Base-by-base conservation (phyloP, 1,140 invertebrate species). In the Coelopa frigida region DNA sequence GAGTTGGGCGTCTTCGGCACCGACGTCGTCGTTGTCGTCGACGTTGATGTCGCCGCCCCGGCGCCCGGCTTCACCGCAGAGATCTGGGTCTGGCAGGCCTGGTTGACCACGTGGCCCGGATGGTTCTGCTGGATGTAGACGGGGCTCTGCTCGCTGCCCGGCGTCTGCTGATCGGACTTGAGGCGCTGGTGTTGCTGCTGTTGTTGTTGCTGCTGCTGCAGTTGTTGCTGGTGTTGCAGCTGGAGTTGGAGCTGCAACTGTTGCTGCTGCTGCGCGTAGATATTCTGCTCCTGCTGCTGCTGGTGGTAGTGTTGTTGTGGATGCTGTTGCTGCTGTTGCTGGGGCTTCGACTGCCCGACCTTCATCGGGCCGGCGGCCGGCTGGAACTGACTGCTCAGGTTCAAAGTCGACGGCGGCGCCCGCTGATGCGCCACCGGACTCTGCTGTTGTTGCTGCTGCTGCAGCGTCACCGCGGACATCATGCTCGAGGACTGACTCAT, bases 41-140 rank as follows among this genome's bases (percentile, higher is more conserved):
- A n/a, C n/a, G 54, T 59, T 8, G 5, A 12, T 24, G 23, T 31
- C 20, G 8, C 37, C 5, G 21, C 39, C 18, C 14, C 36, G 11
- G 36, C 32, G 3, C 35, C 33, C 15, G 54, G 47, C 43, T 59
- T 62, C 4, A 58, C 59, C 8, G 57, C 46, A 5, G 60, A 63
- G 31, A 69, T 63, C 43, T 68, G 61, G 7, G 62, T 70, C 38
- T 70, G 67, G n/a, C 61, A 67, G 5, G 66, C 63, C 47, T 69
- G 67, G 37, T 68, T 69, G 18, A 70, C 66, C 41, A 70, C 66
- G 44, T 70, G 61, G 1, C 58, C 59, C 6, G 67, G 64, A 58
- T 66, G 67, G 51, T 70, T 70, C 48, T 69, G 67, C 36, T 69
- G 67, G 7, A 69, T 70, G 40, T 64, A 68, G 17, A 70, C 65